These are phyloP conservation scores for Halcyon leucocephala DNA, from an alignment of 2,797 vertebrate genomes.

Conservation along the genomic window DNA sequence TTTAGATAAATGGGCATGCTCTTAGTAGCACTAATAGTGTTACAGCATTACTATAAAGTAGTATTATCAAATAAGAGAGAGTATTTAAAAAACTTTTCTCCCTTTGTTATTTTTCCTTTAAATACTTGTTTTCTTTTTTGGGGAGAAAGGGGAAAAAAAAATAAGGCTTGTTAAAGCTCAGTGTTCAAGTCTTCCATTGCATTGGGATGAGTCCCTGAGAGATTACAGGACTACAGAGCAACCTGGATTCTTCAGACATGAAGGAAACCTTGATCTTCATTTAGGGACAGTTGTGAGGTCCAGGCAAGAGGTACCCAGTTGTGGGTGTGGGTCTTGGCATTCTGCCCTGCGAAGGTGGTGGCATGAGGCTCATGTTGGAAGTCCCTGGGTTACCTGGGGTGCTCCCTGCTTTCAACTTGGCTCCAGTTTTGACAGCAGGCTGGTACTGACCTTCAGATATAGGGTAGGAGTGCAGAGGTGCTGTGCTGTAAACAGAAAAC, in stretches of 20 bases:
- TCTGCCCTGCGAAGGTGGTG: not conserved
- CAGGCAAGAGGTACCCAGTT: not conserved
- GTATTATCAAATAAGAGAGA: not conserved
- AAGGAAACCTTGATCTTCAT: not conserved
- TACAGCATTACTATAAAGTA: not conserved
- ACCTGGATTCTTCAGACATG: rapidly evolving
- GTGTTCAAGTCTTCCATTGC: not conserved
- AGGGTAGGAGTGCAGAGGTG: not conserved
- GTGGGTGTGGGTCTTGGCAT: rapidly evolving
- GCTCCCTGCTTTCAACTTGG: not conserved
- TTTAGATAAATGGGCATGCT: not conserved
- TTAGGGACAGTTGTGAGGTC: rapidly evolving
- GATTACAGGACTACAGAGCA: not conserved
- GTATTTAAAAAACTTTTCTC: not conserved
- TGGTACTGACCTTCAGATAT: not conserved
- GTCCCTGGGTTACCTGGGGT: not conserved
- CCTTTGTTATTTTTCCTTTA: not conserved
- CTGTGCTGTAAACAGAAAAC: not conserved
- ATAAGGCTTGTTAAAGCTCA: not conserved
- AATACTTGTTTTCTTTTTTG: not conserved
- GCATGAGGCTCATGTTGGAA: not conserved
- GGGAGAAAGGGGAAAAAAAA: not conserved
- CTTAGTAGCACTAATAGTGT: not conserved
- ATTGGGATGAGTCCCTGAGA: not conserved
- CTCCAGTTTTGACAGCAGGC: not conserved